Percentiles rank a stretch among this genome's conserved stretches.
Conservation (phyloP, 2,888 invertebrate species). For the Hydrotaea cyrtoneurina region DNA sequence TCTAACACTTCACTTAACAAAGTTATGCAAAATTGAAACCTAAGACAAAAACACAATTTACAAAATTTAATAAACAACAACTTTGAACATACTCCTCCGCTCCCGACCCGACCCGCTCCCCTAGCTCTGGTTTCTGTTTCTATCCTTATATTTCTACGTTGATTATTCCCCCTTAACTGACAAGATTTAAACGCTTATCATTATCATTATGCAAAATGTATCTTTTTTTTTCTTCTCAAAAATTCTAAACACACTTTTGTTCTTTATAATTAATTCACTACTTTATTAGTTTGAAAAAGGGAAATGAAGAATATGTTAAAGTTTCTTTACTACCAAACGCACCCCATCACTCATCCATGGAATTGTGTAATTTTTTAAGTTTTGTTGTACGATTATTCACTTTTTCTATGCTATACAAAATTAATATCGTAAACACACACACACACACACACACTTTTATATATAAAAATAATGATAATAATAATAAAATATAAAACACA, state of each 20-base stretch:
- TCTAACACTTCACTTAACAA: slow-evolving; percentile 18
- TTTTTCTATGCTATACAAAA: slow-evolving; percentile 6
- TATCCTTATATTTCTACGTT: too few species aligned
- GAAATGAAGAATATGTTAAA: neutral
- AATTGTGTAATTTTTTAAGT: neutral
- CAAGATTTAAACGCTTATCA: slow-evolving; percentile 40
- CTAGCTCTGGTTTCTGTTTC: neutral
- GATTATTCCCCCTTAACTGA: neutral
- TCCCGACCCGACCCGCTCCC: neutral
- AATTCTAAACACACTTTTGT: slow-evolving; percentile 2
- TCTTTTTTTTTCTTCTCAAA: neutral
- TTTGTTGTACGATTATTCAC: slow-evolving; percentile 11
- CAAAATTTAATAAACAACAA: neutral
- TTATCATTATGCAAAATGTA: slow-evolving; percentile 2
- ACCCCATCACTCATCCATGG: neutral
- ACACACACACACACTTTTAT: slow-evolving; percentile 20
- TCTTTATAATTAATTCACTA: neutral
- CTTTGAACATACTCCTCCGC: neutral
- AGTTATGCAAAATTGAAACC: slow-evolving; percentile 22
- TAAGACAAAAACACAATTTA: slow-evolving; percentile 36
- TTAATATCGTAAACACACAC: neutral
- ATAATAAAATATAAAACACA: neutral
- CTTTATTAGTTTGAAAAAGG: neutral
- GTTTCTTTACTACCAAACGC: neutral
- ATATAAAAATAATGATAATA: slow-evolving; percentile 37